Evolutionary conservation across 2,888 invertebrate genomes (phyloP).

Genomic region (Priocnemis perturbator): DNA sequence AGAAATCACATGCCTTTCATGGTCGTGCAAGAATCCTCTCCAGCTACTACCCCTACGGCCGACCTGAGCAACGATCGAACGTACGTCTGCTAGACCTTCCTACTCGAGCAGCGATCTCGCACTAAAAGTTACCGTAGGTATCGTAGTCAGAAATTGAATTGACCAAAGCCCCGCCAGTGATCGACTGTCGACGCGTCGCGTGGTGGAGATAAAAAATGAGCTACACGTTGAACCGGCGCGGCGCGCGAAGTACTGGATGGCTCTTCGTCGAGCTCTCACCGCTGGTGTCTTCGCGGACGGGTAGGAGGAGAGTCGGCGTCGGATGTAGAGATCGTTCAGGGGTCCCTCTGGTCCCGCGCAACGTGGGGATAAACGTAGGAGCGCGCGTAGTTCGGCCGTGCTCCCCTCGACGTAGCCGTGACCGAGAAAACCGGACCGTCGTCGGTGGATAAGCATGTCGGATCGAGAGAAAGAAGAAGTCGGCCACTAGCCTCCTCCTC

Average conservation of each 20-base stretch:
- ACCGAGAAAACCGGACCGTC: conserved; percentile 68
- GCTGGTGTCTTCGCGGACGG: neutral
- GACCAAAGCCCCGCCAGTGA: no score
- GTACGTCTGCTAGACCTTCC: neutral
- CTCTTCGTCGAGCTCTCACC: neutral
- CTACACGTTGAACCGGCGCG: no score
- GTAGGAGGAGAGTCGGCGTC: neutral
- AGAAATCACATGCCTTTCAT: conserved; percentile 8
- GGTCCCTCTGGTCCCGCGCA: neutral
- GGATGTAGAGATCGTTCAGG: neutral
- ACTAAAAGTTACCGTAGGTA: no score
- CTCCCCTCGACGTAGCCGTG: conserved; percentile 61
- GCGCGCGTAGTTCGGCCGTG: conserved; percentile 26
- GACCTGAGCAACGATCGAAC: no score
- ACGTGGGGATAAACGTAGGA: conserved; percentile 43
- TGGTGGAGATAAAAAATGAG: no score
- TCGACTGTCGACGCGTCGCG: no score
- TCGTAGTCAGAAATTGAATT: no score
- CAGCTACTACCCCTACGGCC: no score
- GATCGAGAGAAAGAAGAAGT: conserved; percentile 54
- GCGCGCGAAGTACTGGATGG: no score
- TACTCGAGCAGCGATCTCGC: no score
- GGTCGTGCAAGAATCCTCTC: no score
- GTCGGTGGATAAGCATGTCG: conserved; percentile 53
- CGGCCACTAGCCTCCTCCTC: conserved; percentile 51